phyloP scores from a whole-genome alignment of 1,140 invertebrate genomes.

The Tigriopus japonicus region DNA sequence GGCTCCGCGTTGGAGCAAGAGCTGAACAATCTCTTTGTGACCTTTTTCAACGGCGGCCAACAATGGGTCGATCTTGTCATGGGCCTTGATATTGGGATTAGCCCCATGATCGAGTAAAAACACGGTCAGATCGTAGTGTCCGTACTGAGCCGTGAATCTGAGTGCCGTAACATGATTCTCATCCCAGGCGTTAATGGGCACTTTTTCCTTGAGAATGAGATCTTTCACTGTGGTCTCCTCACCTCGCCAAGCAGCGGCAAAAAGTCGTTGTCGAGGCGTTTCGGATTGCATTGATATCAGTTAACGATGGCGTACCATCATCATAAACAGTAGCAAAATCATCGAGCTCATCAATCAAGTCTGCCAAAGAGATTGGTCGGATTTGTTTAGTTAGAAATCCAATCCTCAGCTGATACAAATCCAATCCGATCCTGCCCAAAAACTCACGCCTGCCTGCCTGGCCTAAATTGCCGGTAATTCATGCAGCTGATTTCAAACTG shows the following conservation, averaged over 20 bases:
- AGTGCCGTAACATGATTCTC: constrained; percentile 1
- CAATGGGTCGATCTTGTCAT: constrained; percentile 3
- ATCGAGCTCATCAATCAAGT: too few relatives aligned
- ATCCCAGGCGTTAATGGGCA: background rate
- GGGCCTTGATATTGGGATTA: background rate
- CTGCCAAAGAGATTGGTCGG: too few relatives aligned
- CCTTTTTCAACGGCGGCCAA: constrained; percentile 1
- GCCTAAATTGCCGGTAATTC: too few relatives aligned
- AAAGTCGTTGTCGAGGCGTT: background rate
- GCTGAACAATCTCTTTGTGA: background rate
- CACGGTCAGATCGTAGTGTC: background rate
- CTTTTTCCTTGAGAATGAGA: background rate
- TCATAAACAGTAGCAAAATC: too few relatives aligned
- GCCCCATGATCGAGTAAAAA: constrained; percentile 2
- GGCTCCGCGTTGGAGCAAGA: background rate
- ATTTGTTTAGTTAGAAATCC: too few relatives aligned
- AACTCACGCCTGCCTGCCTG: too few relatives aligned
- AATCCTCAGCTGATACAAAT: too few relatives aligned
- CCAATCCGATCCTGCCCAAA: too few relatives aligned
- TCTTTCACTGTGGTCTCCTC: background rate
- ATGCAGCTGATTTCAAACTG: too few relatives aligned
- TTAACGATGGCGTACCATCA: background rate
- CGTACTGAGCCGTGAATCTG: constrained; percentile 4
- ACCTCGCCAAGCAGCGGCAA: constrained; percentile 8
- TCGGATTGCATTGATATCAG: background rate